Evolutionary conservation across 2,113 vertebrate species (phyloP).

Genomic region (Melanerpes aurifrons): DNA sequence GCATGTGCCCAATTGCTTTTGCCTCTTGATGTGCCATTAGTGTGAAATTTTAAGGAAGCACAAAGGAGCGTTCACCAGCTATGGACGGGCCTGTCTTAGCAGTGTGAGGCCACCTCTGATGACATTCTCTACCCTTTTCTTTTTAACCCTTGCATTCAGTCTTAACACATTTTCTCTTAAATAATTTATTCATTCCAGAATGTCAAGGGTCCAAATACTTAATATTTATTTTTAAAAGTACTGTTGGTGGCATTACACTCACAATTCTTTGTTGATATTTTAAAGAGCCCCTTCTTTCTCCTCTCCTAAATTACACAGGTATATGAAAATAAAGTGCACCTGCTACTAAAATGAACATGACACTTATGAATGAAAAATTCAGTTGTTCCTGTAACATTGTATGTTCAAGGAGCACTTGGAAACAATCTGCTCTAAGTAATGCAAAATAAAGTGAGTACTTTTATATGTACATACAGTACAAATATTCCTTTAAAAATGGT

Average conservation of each 20-base stretch:
- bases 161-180: constrained; percentile 92
- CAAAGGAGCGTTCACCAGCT: constrained; percentile 85
- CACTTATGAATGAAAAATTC: constrained; percentile 56
- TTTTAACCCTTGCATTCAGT: constrained; percentile 87
- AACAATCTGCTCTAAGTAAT: constrained; percentile 66
- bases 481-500: constrained; percentile 12
- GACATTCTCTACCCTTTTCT: constrained; percentile 73
- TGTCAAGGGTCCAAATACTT: constrained; percentile 90
- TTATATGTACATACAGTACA: constrained; percentile 28
- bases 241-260: constrained; percentile 93
- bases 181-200: constrained; percentile 96
- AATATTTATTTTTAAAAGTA: constrained; percentile 86
- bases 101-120: constrained; percentile 74
- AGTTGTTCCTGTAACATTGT: constrained; percentile 43
- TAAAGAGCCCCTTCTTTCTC: constrained; percentile 34
- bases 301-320: constrained; percentile 49
- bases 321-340: constrained; percentile 61
- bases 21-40: constrained; percentile 80
- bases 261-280: constrained; percentile 69
- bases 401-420: constrained; percentile 70
- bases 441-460: constrained; percentile 61
- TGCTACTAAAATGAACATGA: constrained; percentile 72
- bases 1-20: constrained; percentile 78
- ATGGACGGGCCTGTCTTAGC: constrained; percentile 74
- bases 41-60: constrained; percentile 71